phyloP scores from a whole-genome alignment of 1,140 invertebrate genomes.

The Macrotrachela quadricornifera region DNA sequence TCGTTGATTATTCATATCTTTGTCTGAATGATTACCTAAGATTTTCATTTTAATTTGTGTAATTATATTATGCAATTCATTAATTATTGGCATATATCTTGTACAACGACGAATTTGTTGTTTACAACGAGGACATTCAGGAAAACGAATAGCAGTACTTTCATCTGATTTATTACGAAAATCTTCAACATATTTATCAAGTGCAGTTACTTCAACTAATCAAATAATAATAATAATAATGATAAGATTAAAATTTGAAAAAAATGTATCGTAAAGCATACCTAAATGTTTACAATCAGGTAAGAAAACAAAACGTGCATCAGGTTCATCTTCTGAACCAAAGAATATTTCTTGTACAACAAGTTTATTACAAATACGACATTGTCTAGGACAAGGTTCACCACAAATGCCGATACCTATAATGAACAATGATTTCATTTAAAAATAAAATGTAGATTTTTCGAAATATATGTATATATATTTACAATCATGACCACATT shows the following conservation, averaged over 20 bases:
- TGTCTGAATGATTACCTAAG: too few species aligned
- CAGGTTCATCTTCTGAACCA: constrained; percentile 25
- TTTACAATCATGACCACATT: constrained; percentile 41
- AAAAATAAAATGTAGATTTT: too few species aligned
- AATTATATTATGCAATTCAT: constrained; percentile 1
- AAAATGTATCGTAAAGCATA: too few species aligned
- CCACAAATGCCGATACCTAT: constrained; percentile 31
- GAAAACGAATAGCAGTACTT: constrained; percentile 30
- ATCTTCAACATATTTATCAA: constrained; percentile 35
- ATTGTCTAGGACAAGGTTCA: constrained; percentile 29
- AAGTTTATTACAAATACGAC: constrained; percentile 2
- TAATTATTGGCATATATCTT: constrained; percentile 6
- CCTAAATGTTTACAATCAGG: constrained; percentile 41
- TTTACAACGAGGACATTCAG: constrained; percentile 41
- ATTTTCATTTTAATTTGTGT: not conserved
- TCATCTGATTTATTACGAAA: constrained; percentile 7
- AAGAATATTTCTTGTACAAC: constrained; percentile 35
- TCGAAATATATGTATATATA: too few species aligned
- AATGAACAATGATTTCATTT: too few species aligned
- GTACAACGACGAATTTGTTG: constrained; percentile 38
- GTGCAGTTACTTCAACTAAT: constrained; percentile 33
- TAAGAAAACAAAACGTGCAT: constrained; percentile 34
- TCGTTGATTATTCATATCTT: too few species aligned
- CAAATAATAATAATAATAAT: too few species aligned
- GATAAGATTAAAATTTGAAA: too few species aligned